These are phyloP conservation scores for Lumbricus terrestris DNA, from an alignment of 2,888 invertebrate species.

Conservation along the genomic window DNA sequence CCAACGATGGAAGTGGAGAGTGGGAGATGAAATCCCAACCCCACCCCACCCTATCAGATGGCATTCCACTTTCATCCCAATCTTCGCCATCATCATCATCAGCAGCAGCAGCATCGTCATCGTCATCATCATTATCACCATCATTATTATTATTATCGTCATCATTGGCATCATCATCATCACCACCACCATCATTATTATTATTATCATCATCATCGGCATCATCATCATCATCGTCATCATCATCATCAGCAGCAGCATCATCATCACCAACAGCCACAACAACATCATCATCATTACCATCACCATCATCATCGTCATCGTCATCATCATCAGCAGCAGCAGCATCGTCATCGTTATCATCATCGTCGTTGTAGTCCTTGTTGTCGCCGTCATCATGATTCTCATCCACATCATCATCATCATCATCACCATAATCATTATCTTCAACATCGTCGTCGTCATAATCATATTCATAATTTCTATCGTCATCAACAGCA, in stretches of 20 bases:
- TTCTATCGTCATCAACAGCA: not conserved
- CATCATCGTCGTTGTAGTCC: too few species aligned
- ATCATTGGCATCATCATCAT: not conserved
- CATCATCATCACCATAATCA: not conserved
- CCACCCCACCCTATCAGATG: not conserved
- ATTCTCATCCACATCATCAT: not conserved
- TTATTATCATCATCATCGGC: too few species aligned
- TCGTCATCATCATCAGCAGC: not conserved
- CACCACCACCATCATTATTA: too few species aligned
- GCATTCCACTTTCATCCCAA: not conserved
- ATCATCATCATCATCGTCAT: not conserved
- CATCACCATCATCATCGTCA: not conserved
- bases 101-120: not conserved
- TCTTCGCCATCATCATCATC: not conserved
- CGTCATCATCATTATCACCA: not conserved
- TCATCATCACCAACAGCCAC: not conserved
- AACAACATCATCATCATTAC: not conserved
- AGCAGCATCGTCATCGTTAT: not conserved
- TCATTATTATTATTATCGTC: not conserved
- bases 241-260: not conserved
- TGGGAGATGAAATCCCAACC: not conserved
- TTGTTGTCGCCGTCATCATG: too few species aligned
- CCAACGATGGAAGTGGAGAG: too few species aligned
- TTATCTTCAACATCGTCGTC: not conserved
- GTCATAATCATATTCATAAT: too few species aligned